Percentiles rank a stretch among this genome's conserved stretches.
These are phyloP conservation scores for Littorina saxatilis DNA, from an alignment of 1,140 invertebrate genomes.

Conservation along the genomic window DNA sequence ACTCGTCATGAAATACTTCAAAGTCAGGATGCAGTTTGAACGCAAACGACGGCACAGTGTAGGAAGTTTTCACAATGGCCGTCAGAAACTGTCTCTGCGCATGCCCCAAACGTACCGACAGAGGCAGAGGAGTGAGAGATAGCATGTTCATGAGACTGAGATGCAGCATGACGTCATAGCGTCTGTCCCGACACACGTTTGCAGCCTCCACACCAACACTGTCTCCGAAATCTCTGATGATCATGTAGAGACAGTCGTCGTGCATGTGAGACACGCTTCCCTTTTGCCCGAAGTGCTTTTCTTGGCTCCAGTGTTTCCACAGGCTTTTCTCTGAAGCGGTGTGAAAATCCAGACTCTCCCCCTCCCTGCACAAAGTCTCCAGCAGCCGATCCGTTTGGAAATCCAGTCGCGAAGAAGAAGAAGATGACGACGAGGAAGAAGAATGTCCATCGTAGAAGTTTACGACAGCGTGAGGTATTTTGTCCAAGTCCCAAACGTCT, in stretches of 20 bases:
- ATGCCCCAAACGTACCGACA: background rate
- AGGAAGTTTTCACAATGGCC: conserved; percentile 21
- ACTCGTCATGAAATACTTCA: conserved; percentile 9
- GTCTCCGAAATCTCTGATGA: conserved; percentile 32
- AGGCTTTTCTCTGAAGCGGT: background rate
- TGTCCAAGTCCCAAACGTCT: conserved; percentile 11
- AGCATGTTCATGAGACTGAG: conserved; percentile 34
- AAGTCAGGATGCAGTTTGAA: conserved; percentile 35
- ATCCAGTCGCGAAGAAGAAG: background rate
- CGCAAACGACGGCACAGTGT: conserved; percentile 20
- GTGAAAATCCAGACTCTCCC: background rate
- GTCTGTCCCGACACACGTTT: conserved; percentile 26
- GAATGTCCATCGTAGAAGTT: background rate
- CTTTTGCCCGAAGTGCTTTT: conserved; percentile 16
- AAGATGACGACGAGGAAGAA: background rate
- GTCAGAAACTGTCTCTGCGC: conserved; percentile 17
- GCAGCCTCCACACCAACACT: conserved; percentile 23
- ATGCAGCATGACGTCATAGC: conserved; percentile 33
- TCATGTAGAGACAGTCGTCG: conserved; percentile 28
- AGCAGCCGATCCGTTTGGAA: background rate
- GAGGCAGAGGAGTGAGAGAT: conserved; percentile 9
- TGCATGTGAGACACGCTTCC: conserved; percentile 4
- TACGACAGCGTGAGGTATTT: conserved; percentile 5
- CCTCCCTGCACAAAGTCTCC: conserved; percentile 14
- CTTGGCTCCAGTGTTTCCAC: conserved; percentile 1